A percentile compares a stretch with the other conserved stretches of the same genome.
phyloP scores from a whole-genome alignment of 2,888 invertebrate genomes.

The Synergus gifuensis region DNA sequence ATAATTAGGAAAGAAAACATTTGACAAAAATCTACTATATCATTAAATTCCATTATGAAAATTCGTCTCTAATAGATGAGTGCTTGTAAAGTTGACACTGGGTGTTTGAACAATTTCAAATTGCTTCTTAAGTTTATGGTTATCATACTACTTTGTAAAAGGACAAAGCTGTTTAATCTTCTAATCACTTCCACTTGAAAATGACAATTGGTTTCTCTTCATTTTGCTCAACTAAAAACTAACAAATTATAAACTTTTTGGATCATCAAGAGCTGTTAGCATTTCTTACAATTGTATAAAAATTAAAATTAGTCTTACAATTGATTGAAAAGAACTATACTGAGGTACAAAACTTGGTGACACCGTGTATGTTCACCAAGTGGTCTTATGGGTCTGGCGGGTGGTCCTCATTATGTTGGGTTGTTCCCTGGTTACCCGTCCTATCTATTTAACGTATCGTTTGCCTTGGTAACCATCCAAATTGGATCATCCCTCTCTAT shows the following conservation, averaged over 20 bases:
- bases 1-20: conserved; percentile 25
- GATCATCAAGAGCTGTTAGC: too few relatives aligned
- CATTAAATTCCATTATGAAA: neutral
- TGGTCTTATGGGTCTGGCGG: conserved; percentile 71
- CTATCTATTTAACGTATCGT: conserved; percentile 78
- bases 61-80: neutral
- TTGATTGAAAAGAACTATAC: neutral
- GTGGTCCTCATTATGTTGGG: conserved; percentile 77
- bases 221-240: neutral
- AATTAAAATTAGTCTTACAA: too few relatives aligned
- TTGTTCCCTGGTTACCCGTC: conserved; percentile 71
- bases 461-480: conserved; percentile 78
- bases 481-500: conserved; percentile 73
- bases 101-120: conserved; percentile 27
- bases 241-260: neutral
- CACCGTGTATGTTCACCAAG: conserved; percentile 64
- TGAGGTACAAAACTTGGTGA: conserved; percentile 54
- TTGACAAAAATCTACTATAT: conserved; percentile 28
- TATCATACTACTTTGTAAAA: neutral
- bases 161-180: neutral
- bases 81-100: conserved; percentile 1
- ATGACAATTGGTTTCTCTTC: neutral
- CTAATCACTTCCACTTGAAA: neutral
- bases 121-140: conserved; percentile 18
- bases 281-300: too few relatives aligned